Percentiles rank a stretch among this genome's conserved stretches.
phyloP scores from a whole-genome alignment of 2,888 invertebrate species.

The Lissocephala sabroskyi region DNA sequence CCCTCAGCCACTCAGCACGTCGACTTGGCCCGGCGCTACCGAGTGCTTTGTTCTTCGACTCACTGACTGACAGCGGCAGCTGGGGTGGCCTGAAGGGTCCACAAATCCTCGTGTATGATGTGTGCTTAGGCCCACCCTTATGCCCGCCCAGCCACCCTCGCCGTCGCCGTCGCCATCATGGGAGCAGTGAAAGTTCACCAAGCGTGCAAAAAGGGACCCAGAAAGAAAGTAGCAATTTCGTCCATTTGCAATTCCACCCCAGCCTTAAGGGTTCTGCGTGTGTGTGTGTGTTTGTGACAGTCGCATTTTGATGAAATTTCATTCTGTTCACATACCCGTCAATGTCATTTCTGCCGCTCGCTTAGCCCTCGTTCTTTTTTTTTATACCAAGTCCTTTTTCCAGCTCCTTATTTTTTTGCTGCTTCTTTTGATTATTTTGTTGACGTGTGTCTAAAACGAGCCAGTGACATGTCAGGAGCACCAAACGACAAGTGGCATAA shows the following conservation, averaged over 20 bases:
- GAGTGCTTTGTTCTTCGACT: constrained; percentile 51
- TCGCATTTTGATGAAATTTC: constrained; percentile 60
- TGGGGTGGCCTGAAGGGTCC: constrained; percentile 15
- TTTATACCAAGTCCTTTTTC: background rate
- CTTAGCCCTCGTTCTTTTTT: constrained; percentile 27
- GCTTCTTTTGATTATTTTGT: constrained; percentile 64
- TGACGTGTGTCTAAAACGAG: constrained; percentile 40
- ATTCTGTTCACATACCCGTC: constrained; percentile 63
- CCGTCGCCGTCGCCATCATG: background rate
- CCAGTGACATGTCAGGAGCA: too few species aligned
- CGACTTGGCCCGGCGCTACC: constrained; percentile 38
- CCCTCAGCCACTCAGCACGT: background rate
- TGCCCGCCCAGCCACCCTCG: constrained; percentile 18
- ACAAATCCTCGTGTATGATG: constrained; percentile 34
- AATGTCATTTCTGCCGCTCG: constrained; percentile 63
- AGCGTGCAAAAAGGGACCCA: constrained; percentile 29
- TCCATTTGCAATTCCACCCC: constrained; percentile 57
- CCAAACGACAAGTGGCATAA: background rate
- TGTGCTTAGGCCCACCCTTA: constrained; percentile 7
- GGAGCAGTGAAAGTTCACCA: constrained; percentile 53
- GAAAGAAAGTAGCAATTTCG: constrained; percentile 55
- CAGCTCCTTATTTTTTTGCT: constrained; percentile 17
- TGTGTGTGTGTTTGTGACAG: constrained; percentile 44
- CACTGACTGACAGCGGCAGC: constrained; percentile 43
- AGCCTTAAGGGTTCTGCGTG: constrained; percentile 24